phyloP scores from a whole-genome alignment of 2,888 invertebrate genomes.

The Aricia artaxerxes region DNA sequence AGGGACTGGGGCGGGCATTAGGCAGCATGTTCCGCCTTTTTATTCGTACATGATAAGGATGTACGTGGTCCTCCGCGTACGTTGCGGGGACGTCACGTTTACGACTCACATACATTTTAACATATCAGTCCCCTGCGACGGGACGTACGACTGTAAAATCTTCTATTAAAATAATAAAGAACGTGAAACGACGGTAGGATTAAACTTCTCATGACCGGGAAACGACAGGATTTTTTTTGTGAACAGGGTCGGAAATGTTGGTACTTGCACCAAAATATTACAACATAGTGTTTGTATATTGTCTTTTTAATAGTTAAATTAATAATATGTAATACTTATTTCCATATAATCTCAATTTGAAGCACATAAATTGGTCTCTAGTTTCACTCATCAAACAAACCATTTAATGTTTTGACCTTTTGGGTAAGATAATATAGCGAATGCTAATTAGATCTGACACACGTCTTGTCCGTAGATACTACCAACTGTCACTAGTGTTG shows the following conservation, averaged over 20 bases:
- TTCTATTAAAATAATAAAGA: constrained; percentile 16
- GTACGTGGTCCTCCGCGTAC: constrained; percentile 48
- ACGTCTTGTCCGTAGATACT: not conserved
- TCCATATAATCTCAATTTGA: too few relatives aligned
- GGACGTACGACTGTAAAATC: constrained; percentile 6
- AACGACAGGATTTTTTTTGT: not conserved
- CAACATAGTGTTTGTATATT: too few relatives aligned
- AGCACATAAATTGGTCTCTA: not conserved
- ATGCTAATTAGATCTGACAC: not conserved
- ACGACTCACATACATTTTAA: constrained; percentile 37
- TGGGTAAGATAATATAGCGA: not conserved
- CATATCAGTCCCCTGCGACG: constrained; percentile 26
- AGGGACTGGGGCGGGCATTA: constrained; percentile 61
- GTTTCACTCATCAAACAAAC: not conserved
- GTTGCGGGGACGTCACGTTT: constrained; percentile 44
- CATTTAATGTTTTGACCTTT: not conserved
- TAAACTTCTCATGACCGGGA: not conserved
- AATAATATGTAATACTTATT: too few relatives aligned
- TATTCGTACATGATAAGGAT: constrained; percentile 60
- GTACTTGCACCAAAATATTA: not conserved
- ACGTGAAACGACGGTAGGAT: not conserved
- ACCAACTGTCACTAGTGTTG: not conserved
- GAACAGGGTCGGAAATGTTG: not conserved
- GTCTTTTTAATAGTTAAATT: too few relatives aligned
- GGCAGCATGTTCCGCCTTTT: constrained; percentile 59